These are phyloP conservation scores for Dicerorhinus sumatrensis DNA, from an alignment of 2,113 vertebrate species.

Conservation along the genomic window DNA sequence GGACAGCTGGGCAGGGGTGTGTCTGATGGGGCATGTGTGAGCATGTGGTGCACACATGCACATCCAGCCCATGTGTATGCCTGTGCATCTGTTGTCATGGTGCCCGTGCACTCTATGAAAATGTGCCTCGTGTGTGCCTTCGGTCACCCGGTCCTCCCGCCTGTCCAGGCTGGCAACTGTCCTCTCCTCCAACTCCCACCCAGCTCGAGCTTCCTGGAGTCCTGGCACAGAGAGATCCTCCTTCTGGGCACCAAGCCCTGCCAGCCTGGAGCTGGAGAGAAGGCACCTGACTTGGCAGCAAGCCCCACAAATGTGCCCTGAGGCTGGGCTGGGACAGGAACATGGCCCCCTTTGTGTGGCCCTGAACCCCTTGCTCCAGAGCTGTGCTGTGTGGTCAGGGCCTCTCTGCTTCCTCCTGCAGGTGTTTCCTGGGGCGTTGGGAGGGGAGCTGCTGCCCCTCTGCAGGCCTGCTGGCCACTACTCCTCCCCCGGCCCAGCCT, in stretches of 20 bases:
- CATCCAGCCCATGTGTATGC: accelerated
- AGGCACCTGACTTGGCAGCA: not conserved
- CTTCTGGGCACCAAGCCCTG: not conserved
- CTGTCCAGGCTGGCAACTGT: not conserved
- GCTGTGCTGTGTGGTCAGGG: not conserved
- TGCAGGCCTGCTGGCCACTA: no score
- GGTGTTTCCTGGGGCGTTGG: not conserved
- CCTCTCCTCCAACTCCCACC: not conserved
- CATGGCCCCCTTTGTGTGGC: not conserved
- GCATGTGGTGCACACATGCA: not conserved
- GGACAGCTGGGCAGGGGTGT: no score
- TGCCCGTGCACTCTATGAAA: accelerated
- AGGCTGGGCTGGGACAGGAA: not conserved
- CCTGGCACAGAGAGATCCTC: not conserved
- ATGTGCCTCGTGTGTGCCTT: accelerated
- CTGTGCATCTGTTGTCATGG: accelerated
- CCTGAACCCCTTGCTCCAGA: no score
- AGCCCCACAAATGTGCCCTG: not conserved
- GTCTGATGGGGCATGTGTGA: not conserved
- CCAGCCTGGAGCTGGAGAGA: not conserved
- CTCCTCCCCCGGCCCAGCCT: not conserved
- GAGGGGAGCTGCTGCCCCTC: no score
- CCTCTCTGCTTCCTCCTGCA: not conserved
- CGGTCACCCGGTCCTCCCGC: accelerated
- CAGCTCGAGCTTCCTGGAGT: not conserved